phyloP scores from a whole-genome alignment of 2,797 vertebrate species.

The Pampus argenteus region DNA sequence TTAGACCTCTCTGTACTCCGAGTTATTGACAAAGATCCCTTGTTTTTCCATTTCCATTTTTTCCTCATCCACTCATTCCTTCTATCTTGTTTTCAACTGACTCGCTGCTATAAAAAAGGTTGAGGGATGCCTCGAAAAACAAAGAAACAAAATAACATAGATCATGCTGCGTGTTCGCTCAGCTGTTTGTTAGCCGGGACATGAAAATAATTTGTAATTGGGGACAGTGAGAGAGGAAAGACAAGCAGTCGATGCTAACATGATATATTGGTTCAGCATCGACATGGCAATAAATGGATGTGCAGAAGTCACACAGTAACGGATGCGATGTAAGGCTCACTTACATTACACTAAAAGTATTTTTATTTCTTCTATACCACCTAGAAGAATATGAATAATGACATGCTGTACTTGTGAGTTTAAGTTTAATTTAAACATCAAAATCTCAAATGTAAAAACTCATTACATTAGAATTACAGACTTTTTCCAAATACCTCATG shows the following conservation, averaged over 20 bases:
- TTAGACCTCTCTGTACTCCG: background rate
- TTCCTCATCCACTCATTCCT: background rate
- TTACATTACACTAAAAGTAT: background rate
- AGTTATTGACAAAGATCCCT: background rate
- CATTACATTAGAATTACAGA: too few relatives aligned
- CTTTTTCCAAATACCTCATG: background rate
- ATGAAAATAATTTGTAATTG: constrained; percentile 37
- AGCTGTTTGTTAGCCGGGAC: constrained; percentile 33
- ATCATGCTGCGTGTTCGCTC: constrained; percentile 37
- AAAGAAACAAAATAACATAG: constrained; percentile 35
- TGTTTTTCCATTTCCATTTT: background rate
- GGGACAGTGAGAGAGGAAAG: constrained; percentile 25
- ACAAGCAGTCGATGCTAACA: constrained; percentile 26
- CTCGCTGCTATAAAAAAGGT: constrained; percentile 11
- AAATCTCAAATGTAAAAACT: too few relatives aligned
- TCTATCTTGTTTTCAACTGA: background rate
- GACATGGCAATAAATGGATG: constrained; percentile 16
- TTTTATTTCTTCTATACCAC: too few relatives aligned
- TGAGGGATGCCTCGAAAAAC: constrained; percentile 12
- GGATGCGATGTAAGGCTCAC: background rate
- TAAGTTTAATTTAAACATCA: too few relatives aligned
- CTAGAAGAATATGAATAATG: too few relatives aligned
- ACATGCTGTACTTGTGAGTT: background rate
- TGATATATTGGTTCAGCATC: constrained; percentile 36
- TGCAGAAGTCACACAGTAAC: constrained; percentile 14